These are phyloP conservation scores for Plusia festucae DNA, from an alignment of 2,888 invertebrate species.

Conservation along the genomic window DNA sequence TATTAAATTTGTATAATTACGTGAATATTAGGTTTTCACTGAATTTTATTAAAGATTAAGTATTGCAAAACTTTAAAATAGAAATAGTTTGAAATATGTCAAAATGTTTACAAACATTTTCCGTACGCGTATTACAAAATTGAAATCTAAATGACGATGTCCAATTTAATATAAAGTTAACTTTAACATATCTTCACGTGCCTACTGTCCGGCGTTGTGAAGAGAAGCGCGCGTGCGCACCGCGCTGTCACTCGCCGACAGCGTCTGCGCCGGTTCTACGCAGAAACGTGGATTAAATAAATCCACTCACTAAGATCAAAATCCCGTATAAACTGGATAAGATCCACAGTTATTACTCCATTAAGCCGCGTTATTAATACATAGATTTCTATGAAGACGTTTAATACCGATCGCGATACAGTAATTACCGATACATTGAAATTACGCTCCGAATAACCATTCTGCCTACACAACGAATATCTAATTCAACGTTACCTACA, in stretches of 20 bases:
- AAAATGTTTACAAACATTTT: constrained; percentile 39
- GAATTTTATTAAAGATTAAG: not conserved
- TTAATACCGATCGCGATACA: constrained; percentile 38
- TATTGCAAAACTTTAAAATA: not conserved
- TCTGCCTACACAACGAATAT: constrained; percentile 37
- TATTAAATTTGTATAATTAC: not conserved
- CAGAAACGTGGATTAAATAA: constrained; percentile 76
- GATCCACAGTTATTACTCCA: constrained; percentile 62
- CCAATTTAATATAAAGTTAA: constrained; percentile 58
- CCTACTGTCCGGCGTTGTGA: constrained; percentile 68
- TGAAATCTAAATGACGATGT: constrained; percentile 52
- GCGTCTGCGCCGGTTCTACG: constrained; percentile 66
- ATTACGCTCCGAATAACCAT: constrained; percentile 34
- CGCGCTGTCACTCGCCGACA: constrained; percentile 69
- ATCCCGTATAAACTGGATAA: constrained; percentile 72
- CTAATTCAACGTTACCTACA: constrained; percentile 41
- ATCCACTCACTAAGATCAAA: constrained; percentile 81
- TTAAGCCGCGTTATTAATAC: constrained; percentile 54
- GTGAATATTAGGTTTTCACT: not conserved
- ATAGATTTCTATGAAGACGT: constrained; percentile 41
- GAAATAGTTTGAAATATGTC: not conserved
- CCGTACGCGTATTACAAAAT: constrained; percentile 43
- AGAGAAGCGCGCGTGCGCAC: constrained; percentile 75
- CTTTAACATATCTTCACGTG: constrained; percentile 64
- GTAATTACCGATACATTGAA: constrained; percentile 38